phyloP scores from a whole-genome alignment of 2,797 vertebrate genomes.

The Taeniopygia guttata region DNA sequence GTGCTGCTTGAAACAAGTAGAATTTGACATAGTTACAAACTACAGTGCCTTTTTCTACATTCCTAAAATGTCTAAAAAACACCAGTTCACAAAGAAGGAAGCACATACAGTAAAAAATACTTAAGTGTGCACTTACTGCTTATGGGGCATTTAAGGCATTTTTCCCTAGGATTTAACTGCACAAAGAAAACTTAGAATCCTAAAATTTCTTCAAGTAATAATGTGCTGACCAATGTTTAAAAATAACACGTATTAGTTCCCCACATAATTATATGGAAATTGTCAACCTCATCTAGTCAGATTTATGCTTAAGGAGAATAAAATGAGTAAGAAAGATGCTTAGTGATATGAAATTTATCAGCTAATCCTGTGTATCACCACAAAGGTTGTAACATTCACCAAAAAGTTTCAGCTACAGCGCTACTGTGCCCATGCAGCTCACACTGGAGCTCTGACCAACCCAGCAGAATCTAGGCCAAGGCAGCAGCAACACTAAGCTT shows the following conservation, averaged over 20 bases:
- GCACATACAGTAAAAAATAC: not conserved
- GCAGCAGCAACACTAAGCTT: not conserved
- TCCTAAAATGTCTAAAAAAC: not conserved
- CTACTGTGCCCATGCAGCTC: not conserved
- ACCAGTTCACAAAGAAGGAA: not conserved
- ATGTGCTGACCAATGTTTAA: not conserved
- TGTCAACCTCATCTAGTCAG: not conserved
- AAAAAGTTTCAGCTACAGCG: not conserved
- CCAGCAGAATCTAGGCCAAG: not conserved
- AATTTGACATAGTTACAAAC: not conserved
- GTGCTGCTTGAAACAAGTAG: not conserved
- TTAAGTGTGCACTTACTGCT: not conserved
- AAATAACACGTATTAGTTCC: not conserved
- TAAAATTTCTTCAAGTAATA: not conserved
- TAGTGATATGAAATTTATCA: not conserved
- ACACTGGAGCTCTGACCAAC: not conserved
- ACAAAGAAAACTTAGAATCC: not conserved
- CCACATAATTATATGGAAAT: not conserved
- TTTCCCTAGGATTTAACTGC: not conserved
- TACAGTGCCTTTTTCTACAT: not conserved
- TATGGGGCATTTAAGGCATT: not conserved
- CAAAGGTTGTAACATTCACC: accelerated
- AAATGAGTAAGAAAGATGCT: not conserved
- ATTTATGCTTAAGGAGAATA: not conserved
- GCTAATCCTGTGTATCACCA: not conserved